These are phyloP conservation scores for Perdita meconis DNA, from an alignment of 2,888 invertebrate species.

Conservation along the genomic window DNA sequence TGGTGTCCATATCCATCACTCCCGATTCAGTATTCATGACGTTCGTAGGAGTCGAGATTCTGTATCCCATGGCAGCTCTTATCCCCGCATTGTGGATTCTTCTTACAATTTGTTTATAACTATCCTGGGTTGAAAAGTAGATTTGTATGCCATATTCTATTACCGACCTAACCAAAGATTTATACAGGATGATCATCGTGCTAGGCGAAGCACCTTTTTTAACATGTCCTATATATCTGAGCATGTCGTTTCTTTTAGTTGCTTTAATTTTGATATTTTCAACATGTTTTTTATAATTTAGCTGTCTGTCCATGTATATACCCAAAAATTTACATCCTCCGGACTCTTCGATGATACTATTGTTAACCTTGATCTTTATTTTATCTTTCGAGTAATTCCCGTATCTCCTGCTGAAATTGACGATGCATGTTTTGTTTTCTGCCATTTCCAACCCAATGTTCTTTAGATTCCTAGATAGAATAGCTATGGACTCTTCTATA, in stretches of 20 bases:
- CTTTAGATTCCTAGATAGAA: not conserved
- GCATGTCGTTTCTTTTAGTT: not conserved
- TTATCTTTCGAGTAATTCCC: not conserved
- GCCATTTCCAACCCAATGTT: not conserved
- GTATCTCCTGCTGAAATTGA: not conserved
- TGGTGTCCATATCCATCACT: not conserved
- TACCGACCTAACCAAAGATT: constrained; percentile 5
- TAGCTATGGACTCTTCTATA: not conserved
- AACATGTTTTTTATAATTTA: not conserved
- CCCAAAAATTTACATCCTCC: not conserved
- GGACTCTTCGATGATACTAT: not conserved
- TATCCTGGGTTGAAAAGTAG: not conserved
- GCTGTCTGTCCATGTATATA: not conserved
- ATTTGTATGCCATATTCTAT: constrained; percentile 8
- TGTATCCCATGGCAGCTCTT: not conserved
- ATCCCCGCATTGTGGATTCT: not conserved
- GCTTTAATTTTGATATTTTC: not conserved
- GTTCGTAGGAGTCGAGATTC: not conserved
- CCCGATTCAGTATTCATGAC: not conserved
- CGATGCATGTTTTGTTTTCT: not conserved
- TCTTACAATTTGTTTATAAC: not conserved
- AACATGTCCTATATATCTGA: not conserved
- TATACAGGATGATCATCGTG: constrained; percentile 4
- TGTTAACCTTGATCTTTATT: not conserved
- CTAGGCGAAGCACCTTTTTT: constrained; percentile 4